A percentile compares a stretch with the other conserved stretches of the same genome.
These are phyloP conservation scores for Leucophenga montana DNA, from an alignment of 2,888 invertebrate genomes.

Conservation along the genomic window DNA sequence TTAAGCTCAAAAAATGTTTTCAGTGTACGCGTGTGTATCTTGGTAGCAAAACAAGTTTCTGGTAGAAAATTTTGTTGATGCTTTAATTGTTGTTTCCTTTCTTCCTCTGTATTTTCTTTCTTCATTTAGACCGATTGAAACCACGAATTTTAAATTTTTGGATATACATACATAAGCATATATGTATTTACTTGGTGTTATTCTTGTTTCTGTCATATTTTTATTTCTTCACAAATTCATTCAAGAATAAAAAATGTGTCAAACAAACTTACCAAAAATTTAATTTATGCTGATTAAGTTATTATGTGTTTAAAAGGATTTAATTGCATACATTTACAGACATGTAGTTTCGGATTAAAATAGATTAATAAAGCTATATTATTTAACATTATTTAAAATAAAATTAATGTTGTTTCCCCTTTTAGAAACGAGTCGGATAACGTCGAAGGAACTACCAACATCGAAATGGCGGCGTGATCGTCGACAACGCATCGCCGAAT, in stretches of 20 bases:
- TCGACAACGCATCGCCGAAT: conserved; percentile 74
- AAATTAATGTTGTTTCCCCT: neutral
- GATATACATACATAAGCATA: neutral
- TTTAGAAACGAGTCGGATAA: conserved; percentile 69
- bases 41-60: conserved; percentile 59
- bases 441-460: conserved; percentile 78
- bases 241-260: neutral
- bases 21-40: conserved; percentile 19
- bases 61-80: conserved; percentile 39
- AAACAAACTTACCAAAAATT: conserved; percentile 17
- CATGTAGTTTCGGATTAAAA: too few relatives aligned
- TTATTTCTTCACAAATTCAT: neutral
- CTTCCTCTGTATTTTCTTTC: conserved; percentile 38
- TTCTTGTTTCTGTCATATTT: neutral
- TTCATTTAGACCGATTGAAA: conserved; percentile 34
- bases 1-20: conserved; percentile 14
- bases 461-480: conserved; percentile 84
- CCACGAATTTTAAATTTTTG: conserved; percentile 36
- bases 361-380: neutral
- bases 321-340: too few relatives aligned
- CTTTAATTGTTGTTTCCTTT: conserved; percentile 35
- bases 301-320: too few relatives aligned
- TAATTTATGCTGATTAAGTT: neutral
- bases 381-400: too few relatives aligned
- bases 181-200: conserved; percentile 4